Evolutionary conservation across 2,113 vertebrate genomes (phyloP).

Genomic region (Hypomesus transpacificus): DNA sequence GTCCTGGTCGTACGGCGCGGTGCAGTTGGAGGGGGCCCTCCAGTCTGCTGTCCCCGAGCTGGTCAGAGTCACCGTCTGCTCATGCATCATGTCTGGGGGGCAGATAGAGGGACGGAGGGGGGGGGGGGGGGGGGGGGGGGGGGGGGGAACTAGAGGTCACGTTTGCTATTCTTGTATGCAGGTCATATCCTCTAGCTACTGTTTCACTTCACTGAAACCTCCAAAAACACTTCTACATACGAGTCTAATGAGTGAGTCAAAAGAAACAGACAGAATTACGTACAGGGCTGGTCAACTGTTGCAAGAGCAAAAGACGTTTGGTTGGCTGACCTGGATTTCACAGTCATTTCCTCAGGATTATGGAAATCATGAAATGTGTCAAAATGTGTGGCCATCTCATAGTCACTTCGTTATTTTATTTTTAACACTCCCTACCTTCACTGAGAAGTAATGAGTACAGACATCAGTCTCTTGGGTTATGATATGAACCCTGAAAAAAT

Average conservation of each 20-base stretch:
- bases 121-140: neutral
- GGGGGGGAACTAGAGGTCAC: neutral
- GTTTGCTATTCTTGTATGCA: neutral
- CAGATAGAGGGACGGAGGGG: neutral
- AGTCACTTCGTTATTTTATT: no score
- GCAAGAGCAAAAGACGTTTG: no score
- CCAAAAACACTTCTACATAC: no score
- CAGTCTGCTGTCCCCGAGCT: neutral
- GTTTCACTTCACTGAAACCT: no score
- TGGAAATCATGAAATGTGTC: no score
- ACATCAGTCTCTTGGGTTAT: neutral
- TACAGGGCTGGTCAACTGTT: no score
- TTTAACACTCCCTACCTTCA: neutral
- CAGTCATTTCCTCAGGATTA: no score
- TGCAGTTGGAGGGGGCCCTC: conserved; percentile 12
- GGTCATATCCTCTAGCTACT: neutral
- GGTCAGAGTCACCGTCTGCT: conserved; percentile 2
- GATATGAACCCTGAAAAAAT: no score
- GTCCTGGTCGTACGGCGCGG: conserved; percentile 50
- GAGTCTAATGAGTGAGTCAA: no score
- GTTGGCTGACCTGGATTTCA: no score
- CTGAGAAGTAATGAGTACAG: neutral
- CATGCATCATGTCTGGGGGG: conserved; percentile 34
- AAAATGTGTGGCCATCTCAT: no score
- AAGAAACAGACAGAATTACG: no score